Conservation (phyloP, 2,888 invertebrate genomes). For the Craniophora ligustri region DNA sequence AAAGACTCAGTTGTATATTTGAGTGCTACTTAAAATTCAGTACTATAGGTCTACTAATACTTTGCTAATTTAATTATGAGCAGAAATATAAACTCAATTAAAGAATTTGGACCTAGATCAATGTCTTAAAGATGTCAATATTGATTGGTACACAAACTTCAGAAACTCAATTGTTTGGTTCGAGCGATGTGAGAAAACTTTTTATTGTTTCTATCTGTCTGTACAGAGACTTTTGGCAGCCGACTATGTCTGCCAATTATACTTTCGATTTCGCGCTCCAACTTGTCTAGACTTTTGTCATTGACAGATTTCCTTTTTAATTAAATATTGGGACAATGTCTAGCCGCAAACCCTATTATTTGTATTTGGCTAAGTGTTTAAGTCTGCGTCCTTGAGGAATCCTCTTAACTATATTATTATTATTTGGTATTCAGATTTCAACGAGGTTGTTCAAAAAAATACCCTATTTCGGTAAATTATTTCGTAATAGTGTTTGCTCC, state of each 20-base stretch:
- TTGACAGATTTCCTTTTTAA: background rate
- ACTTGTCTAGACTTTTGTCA: conserved; percentile 1
- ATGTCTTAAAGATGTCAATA: too few species aligned
- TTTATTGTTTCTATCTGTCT: conserved; percentile 37
- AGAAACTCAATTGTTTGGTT: background rate
- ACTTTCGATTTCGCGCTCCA: too few species aligned
- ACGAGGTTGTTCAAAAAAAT: background rate
- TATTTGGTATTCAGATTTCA: background rate
- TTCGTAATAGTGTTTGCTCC: background rate
- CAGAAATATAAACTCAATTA: too few species aligned
- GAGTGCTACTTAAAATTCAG: too few species aligned
- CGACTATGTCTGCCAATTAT: conserved; percentile 24
- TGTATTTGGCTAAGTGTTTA: conserved; percentile 4
- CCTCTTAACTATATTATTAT: background rate
- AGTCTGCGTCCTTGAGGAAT: conserved; percentile 2
- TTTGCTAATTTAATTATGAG: too few species aligned
- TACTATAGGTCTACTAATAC: too few species aligned
- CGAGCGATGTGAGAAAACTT: conserved; percentile 27
- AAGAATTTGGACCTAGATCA: too few species aligned
- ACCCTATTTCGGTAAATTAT: too few species aligned
- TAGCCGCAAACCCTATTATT: background rate
- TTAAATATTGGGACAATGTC: conserved; percentile 5
- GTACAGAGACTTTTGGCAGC: conserved; percentile 25
- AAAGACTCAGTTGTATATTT: too few species aligned
- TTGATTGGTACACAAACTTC: too few species aligned